A percentile compares a stretch with the other conserved stretches of the same genome.
Evolutionary conservation across 2,797 vertebrate genomes (phyloP).

Genomic region (Ctenosaura bakeri): DNA sequence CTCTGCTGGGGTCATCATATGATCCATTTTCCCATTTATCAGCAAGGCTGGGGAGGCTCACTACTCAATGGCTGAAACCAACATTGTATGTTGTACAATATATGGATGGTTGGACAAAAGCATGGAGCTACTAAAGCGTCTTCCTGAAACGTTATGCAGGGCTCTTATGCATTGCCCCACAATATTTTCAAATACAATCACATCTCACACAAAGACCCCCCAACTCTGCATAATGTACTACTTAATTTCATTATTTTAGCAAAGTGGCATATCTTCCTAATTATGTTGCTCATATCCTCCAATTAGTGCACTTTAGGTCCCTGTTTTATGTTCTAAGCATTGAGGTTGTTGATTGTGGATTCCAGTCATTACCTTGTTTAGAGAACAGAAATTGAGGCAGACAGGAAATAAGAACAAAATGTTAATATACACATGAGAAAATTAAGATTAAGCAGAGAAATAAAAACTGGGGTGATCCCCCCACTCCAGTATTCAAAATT

Average conservation of each 20-base stretch:
- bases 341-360: neutral
- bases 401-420: neutral
- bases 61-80: neutral
- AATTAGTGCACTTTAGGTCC: constrained; percentile 1
- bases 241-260: constrained; percentile 34
- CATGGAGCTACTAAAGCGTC: neutral
- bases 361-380: constrained; percentile 2
- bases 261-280: constrained; percentile 13
- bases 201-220: constrained; percentile 5
- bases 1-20: no score
- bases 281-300: constrained; percentile 13
- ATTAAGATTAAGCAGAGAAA: neutral
- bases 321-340: constrained; percentile 6
- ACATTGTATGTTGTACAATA: neutral
- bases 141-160: neutral
- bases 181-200: constrained; percentile 1
- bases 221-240: constrained; percentile 16
- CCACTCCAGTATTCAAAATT: no score
- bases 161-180: neutral
- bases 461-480: neutral
- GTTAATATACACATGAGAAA: neutral
- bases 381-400: constrained; percentile 5
- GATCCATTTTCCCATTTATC: neutral
- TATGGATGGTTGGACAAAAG: neutral
- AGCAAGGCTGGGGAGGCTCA: neutral